Base-by-base conservation (phyloP, 1,140 invertebrate species). In the Lordiphosa collinella region DNA sequence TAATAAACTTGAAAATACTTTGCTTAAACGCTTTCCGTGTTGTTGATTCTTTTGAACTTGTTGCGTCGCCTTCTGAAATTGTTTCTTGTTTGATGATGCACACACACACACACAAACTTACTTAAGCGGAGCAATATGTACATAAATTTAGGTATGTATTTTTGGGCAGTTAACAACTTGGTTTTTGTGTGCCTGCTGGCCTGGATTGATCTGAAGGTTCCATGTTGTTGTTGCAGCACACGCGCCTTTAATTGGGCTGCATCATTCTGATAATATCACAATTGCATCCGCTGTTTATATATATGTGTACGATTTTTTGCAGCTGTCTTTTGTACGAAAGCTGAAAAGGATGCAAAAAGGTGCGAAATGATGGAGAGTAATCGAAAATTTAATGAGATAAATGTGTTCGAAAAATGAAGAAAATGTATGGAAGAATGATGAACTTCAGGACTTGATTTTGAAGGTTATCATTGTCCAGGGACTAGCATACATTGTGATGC, bases 21-120 rank as follows among this genome's bases (percentile, higher is more conserved):
- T 62, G 47, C 54, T 74, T 65, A 65, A 75, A 75, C 25, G 65
- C 72, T 70, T 70, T 71, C 58, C 65, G 56, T 56, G 63, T 75
- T 70, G 49, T 64, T 67, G 31, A 34, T 47, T 66, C 54, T 57
- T 57, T 62, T 54, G 54, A 69, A 75, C 71, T 75, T 69, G 72
- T 76, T 75, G 72, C 56, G 32, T 31, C 37, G 50, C 36, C 56
- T 59, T 44, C 53, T 41, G 31, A 48, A 56, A 50, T 55, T 47
- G 34, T 65, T 49, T 46, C 38, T 55, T 47, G 34, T 65, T 49
- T 46, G 34, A 65, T 65, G 62, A 65, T 65, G 49, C 41, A 66
- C 64, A 64, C 52, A 36, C 6, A 44, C 41, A 63, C 46, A 56
- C 9, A 47, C 13, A 16, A 29, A 29, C 34, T 1, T 25, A 16